These are phyloP conservation scores for Diorhabda elongata DNA, from an alignment of 1,140 invertebrate species.

Conservation along the genomic window DNA sequence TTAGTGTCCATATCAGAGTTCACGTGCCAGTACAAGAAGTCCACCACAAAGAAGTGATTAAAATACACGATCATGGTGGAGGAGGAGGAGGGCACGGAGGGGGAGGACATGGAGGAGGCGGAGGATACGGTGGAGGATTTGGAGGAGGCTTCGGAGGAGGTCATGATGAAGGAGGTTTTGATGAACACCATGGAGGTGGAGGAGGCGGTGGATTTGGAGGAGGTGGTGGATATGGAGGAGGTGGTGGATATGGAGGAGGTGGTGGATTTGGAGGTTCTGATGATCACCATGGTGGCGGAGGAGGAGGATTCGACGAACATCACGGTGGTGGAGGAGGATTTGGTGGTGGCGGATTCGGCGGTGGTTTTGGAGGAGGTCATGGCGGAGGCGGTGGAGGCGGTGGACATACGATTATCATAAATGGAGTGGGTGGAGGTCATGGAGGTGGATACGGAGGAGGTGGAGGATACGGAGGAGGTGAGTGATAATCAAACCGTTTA, in stretches of 20 bases:
- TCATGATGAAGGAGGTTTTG: not conserved
- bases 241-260: not conserved
- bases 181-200: not conserved
- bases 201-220: not conserved
- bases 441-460: not conserved
- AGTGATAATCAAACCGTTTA: too few species aligned
- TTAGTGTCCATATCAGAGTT: not conserved
- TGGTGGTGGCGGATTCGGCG: too few species aligned
- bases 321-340: not conserved
- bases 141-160: not conserved
- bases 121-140: not conserved
- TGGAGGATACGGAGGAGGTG: not conserved
- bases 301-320: not conserved
- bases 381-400: too few species aligned
- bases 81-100: not conserved
- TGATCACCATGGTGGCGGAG: not conserved
- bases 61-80: not conserved
- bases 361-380: not conserved
- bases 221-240: not conserved
- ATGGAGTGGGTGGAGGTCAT: too few species aligned
- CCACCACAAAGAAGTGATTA: constrained; percentile 2
- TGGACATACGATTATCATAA: too few species aligned
- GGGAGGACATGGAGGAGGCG: not conserved
- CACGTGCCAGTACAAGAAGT: not conserved
- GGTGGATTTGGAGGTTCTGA: not conserved